A percentile compares a stretch with the other conserved stretches of the same genome.
Evolutionary conservation across 1,140 invertebrate genomes (phyloP).

Genomic region (Ridgeia piscesae): DNA sequence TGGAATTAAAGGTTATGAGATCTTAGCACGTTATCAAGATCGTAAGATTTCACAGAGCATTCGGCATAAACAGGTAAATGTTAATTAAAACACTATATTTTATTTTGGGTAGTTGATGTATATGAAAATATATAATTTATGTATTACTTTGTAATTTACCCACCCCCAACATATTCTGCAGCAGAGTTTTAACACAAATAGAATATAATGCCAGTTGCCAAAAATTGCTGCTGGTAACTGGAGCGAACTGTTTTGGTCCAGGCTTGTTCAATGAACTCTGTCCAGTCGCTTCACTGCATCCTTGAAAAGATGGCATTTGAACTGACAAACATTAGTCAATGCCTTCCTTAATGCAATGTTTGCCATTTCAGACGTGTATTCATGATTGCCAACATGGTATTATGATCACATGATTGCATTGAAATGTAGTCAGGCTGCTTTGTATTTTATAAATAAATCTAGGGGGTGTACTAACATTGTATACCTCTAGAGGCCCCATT

Average conservation of each 20-base stretch:
- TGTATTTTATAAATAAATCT: not conserved
- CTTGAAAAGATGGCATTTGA: not conserved
- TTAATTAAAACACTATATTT: no score
- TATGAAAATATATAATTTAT: no score
- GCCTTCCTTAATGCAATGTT: not conserved
- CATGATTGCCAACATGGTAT: not conserved
- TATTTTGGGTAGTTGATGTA: no score
- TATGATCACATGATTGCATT: not conserved
- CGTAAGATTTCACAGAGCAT: no score
- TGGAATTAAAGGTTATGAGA: no score
- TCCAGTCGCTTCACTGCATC: not conserved
- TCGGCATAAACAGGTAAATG: no score
- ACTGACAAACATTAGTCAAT: not conserved
- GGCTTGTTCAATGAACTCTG: not conserved
- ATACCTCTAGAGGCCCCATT: not conserved
- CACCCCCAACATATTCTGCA: no score
- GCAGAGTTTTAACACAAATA: not conserved
- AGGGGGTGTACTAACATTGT: not conserved
- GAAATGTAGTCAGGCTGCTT: not conserved
- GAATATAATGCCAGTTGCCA: not conserved
- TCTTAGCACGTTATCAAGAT: no score
- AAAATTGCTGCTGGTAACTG: not conserved
- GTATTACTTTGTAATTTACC: no score
- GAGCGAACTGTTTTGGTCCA: not conserved
- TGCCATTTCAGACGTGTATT: not conserved